Base-by-base conservation (phyloP, 2,888 invertebrate genomes). In the Auanema sp. region DNA sequence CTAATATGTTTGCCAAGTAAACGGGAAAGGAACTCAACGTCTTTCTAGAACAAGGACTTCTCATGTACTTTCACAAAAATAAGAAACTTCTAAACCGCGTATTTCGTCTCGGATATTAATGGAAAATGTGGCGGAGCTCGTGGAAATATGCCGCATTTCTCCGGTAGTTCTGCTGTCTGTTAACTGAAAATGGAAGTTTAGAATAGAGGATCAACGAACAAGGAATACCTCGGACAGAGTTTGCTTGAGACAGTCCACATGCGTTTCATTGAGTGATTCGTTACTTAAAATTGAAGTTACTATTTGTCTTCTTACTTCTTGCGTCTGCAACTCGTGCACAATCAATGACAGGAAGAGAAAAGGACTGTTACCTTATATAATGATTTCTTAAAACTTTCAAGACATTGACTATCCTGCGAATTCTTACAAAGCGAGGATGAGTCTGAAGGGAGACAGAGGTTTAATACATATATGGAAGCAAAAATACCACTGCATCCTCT, bases 51-150 rank as follows among this genome's bases (percentile, higher is more conserved):
- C 23, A 14, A 58, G 6, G 11, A 43, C 54, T 56, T 56, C 56
- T 43, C 16, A 24, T 21, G 23, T 56, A 43, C 42, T 16, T 43
- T 49, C 23, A 12, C 21, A 18, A 18, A 2, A 14, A n/a, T 33
- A 41, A 43, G 8, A 14, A 18, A 79, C 79, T 69, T 77, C 69
- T 11, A 81, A 57, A 11, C 81, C 79, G 21, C 69, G 59, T 50
- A 81, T 68, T 58, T 81, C 81, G 52, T 81, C 81, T 58, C 73
- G 71, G 25, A 81, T 75, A 60, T 80, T 79, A 41, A 81, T 69
- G 6, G 64, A 60, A 54, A 81, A 76, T 8, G 63, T 72, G 24
- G 74, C 70, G 14, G 68, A 69, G 33, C 66, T 65, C 2, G 75
- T 71, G 8, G 72, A 66, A 18, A 78, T 69, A 53, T 73, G 66